Base-by-base conservation (phyloP, 2,113 vertebrate species). In the Carassius auratus region DNA sequence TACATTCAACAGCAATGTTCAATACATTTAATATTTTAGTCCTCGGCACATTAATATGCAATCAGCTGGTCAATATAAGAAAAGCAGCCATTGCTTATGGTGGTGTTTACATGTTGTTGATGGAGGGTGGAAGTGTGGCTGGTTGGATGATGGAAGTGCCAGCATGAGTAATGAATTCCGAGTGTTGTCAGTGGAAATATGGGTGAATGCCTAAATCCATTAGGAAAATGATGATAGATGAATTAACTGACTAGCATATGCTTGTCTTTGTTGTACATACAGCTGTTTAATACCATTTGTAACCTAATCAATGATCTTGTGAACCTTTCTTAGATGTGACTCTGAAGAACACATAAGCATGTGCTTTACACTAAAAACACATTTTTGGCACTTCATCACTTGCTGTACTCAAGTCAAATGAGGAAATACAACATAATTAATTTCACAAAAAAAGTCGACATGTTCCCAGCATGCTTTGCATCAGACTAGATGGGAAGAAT, bases 171-270 rank as follows among this genome's bases (percentile, higher is more conserved):
- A 86, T 86, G 85, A 86, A 86, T 86, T 76, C 85, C 42, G 36
- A 57, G 30, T 30, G 61, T 82, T 83, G 81, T 83, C 64, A 83
- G 69, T 76, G 79, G 85, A 76, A 76, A 76, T 68, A 81, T 82
- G 79, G 79, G 21, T 66, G 71, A 81, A 59, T 86, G 71, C 79
- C 80, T 86, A 83, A 86, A 82, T 83, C 85, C 79, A 86, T 86
- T 86, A 86, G 50, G 73, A 86, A 86, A 86, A 86, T 86, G 85
- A 86, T 74, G 85, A 76, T 83, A 71, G 79, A 83, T 86, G 79
- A 76, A 76, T 86, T 71, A 83, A 66, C 69, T 55, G 57, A 52
- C 33, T 81, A n/a, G 79, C 79, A 76, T 76, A 15, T 55, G 80
- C 48, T 82, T 76, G 45, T n/a, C 57, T 76, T 75, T 86, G 71